phyloP scores from a whole-genome alignment of 2,113 vertebrate species.

The Platichthys stellatus region DNA sequence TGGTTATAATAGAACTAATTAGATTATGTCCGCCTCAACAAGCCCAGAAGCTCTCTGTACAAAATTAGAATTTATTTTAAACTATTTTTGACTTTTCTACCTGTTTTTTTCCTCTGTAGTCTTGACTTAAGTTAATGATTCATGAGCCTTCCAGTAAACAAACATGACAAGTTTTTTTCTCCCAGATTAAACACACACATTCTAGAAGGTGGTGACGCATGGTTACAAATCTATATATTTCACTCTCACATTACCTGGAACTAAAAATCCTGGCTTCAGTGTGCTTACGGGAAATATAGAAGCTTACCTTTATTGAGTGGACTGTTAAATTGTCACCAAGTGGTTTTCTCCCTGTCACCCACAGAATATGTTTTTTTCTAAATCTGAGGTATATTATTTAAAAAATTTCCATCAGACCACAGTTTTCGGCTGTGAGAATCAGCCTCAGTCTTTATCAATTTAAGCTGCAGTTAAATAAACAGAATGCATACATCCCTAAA shows the following conservation, averaged over 20 bases:
- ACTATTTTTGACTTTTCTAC: constrained; percentile 46
- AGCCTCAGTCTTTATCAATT: neutral
- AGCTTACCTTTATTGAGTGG: constrained; percentile 2
- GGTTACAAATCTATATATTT: constrained; percentile 56
- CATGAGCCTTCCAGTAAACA: constrained; percentile 49
- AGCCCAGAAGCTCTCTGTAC: constrained; percentile 54
- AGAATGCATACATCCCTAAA: neutral
- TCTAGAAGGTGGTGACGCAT: constrained; percentile 37
- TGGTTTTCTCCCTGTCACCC: constrained; percentile 8
- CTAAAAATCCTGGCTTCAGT: constrained; percentile 25
- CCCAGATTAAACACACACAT: constrained; percentile 55
- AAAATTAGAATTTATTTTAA: constrained; percentile 65
- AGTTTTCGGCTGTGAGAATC: neutral
- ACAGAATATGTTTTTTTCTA: neutral
- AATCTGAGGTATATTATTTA: neutral
- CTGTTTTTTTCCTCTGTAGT: constrained; percentile 29
- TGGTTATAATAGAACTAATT: constrained; percentile 63
- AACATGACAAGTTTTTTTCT: constrained; percentile 47
- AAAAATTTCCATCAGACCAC: neutral
- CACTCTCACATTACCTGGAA: constrained; percentile 35
- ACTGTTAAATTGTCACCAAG: constrained; percentile 13
- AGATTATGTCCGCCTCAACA: constrained; percentile 61
- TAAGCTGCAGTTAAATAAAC: neutral
- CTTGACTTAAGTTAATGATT: constrained; percentile 52
- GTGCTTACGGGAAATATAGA: constrained; percentile 16